Evolutionary conservation across 2,888 invertebrate genomes (phyloP), one percentile per base, ranked within the genome.

Genomic region (Acronicta aceris): DNA sequence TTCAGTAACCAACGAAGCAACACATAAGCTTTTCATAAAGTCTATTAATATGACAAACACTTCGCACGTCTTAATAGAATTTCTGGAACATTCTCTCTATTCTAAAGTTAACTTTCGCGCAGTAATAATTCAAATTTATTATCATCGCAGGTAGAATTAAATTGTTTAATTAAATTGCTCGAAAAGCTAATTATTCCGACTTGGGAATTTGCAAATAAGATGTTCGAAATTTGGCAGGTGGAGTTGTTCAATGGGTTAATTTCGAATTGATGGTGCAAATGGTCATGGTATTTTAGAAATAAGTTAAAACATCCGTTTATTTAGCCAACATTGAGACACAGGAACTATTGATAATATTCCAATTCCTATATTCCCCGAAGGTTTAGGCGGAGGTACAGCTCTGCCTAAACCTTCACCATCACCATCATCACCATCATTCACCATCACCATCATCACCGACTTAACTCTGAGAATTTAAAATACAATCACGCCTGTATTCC

Each of bases 151-250:
- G 74, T 70, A 71, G 53, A 70, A 59, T 69, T 52, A 79, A 79
- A 78, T 71, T 70, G 71, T 72, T 76, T 71, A 79, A 81, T 81
- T 75, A 67, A 81, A 76, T 81, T 59, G 65, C 67, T 70, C 66
- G 57, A 72, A 38, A 61, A 69, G 74, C 71, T 79, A 76, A 79
- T 81, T 81, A 79, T 77, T 73, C 74, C 49, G 58, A 68, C 70
- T 72, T 74, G 78, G 69, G 70, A 78, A 57, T 78, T 78, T 60
- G 54, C 52, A 71, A 70, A 78, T 62, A 71, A 70, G 52, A 71
- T 48, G 55, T 70, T 74, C 25, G 40, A 54, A 67, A 68, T 72
- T n/a, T 55, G 61, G 64, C 72, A 65, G 75, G 65, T 55, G 45
- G 54, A 65, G 63, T 52, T 53, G 64, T 67, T 64, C 40, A 69